Evolutionary conservation across 2,797 vertebrate species (phyloP).

Genomic region (Melanotaenia boesemani): DNA sequence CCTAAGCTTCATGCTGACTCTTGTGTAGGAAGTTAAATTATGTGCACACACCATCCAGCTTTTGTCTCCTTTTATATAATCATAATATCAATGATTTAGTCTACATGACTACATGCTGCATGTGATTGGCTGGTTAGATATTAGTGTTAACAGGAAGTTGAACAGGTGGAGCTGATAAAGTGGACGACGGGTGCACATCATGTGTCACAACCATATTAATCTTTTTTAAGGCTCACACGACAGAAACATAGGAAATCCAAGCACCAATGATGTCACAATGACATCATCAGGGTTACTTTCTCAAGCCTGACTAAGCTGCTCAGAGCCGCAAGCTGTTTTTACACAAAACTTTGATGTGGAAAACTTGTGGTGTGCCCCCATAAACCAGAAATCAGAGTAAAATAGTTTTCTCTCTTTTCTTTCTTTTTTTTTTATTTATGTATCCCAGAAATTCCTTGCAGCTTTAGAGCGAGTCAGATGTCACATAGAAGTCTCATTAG

Average conservation of each 20-base stretch:
- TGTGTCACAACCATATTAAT: neutral
- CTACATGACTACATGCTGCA: too few species aligned
- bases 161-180: too few species aligned
- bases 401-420: neutral
- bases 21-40: too few species aligned
- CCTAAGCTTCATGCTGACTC: too few species aligned
- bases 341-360: constrained; percentile 5
- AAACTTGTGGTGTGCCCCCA: neutral
- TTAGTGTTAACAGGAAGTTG: too few species aligned
- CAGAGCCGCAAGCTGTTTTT: constrained; percentile 4
- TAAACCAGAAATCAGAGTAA: neutral
- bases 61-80: too few species aligned
- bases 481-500: neutral
- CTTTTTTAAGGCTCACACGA: neutral
- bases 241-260: neutral
- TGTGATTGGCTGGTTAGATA: too few species aligned
- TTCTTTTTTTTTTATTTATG: neutral
- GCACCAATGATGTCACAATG: neutral
- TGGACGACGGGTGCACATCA: too few species aligned
- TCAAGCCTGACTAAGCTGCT: neutral
- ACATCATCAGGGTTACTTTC: neutral
- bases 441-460: neutral
- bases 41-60: too few species aligned
- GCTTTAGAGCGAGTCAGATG: constrained; percentile 1
- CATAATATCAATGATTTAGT: too few species aligned